Evolutionary conservation across 2,888 invertebrate species (phyloP).

Genomic region (Ophion slaviceki): DNA sequence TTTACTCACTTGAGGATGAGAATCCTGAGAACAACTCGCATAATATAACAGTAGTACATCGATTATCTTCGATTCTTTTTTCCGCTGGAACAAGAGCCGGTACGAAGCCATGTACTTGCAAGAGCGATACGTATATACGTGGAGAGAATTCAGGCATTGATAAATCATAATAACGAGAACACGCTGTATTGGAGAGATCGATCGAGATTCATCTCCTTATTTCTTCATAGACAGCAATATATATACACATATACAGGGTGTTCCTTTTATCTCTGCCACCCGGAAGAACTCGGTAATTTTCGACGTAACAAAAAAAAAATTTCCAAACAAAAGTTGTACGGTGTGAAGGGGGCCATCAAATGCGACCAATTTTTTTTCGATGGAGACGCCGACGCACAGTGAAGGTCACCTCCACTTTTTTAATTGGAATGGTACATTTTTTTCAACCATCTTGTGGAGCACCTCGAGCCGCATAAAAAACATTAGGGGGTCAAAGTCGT

Average conservation of each 20-base stretch:
- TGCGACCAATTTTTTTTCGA: too few relatives aligned
- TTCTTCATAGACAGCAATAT: constrained; percentile 28
- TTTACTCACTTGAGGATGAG: constrained; percentile 7
- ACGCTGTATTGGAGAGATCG: constrained; percentile 24
- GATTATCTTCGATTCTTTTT: constrained; percentile 54
- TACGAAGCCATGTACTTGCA: constrained; percentile 17
- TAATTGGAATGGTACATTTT: too few relatives aligned
- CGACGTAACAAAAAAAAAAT: too few relatives aligned
- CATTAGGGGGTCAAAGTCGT: too few relatives aligned
- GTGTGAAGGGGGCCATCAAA: too few relatives aligned
- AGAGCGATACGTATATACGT: neutral
- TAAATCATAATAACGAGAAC: constrained; percentile 58
- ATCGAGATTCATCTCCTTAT: constrained; percentile 57
- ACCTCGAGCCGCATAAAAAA: too few relatives aligned
- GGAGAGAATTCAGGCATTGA: constrained; percentile 38
- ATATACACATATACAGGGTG: neutral
- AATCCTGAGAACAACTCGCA: constrained; percentile 33
- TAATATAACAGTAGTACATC: constrained; percentile 55
- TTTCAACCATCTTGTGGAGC: too few relatives aligned
- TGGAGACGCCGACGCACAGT: too few relatives aligned
- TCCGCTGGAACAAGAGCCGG: constrained; percentile 30
- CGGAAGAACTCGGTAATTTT: too few relatives aligned
- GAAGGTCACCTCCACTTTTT: too few relatives aligned
- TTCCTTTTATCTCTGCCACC: too few relatives aligned
- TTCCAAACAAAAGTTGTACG: too few relatives aligned